Evolutionary conservation across 2,113 vertebrate species (phyloP).

Genomic region (Struthidea cinerea): DNA sequence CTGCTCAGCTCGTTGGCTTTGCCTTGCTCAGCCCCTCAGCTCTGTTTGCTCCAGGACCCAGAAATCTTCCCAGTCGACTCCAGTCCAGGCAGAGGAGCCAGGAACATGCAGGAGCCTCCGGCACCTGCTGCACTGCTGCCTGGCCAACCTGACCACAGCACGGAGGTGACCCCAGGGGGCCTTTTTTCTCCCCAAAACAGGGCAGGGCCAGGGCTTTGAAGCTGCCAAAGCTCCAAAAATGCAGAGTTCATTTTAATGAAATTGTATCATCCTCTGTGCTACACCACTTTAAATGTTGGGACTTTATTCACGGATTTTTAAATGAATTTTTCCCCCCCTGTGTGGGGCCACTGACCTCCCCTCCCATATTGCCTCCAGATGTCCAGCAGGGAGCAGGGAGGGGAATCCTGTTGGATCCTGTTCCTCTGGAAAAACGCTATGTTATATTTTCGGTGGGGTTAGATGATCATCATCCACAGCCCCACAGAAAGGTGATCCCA

Average conservation of each 20-base stretch:
- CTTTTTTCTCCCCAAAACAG: neutral
- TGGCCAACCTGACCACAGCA: neutral
- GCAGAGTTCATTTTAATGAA: neutral
- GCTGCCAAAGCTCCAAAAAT: neutral
- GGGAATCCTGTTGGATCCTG: neutral
- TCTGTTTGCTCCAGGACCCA: neutral
- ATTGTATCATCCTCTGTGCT: neutral
- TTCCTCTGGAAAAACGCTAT: neutral
- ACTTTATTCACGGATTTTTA: neutral
- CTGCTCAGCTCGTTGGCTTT: neutral
- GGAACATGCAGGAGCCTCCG: neutral
- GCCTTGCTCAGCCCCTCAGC: neutral
- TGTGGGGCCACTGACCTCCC: neutral
- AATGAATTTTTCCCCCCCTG: neutral
- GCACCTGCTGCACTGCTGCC: neutral
- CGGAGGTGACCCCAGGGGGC: fast-evolving
- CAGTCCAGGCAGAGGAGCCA: neutral
- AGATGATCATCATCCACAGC: neutral
- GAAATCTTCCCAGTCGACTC: neutral
- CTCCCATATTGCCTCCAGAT: conserved; percentile 5
- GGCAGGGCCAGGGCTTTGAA: neutral
- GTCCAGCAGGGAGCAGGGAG: neutral
- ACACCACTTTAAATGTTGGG: neutral
- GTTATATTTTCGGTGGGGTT: neutral
- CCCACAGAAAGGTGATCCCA: neutral